Conservation (phyloP, 2,888 invertebrate genomes). For the Troides aeacus region DNA sequence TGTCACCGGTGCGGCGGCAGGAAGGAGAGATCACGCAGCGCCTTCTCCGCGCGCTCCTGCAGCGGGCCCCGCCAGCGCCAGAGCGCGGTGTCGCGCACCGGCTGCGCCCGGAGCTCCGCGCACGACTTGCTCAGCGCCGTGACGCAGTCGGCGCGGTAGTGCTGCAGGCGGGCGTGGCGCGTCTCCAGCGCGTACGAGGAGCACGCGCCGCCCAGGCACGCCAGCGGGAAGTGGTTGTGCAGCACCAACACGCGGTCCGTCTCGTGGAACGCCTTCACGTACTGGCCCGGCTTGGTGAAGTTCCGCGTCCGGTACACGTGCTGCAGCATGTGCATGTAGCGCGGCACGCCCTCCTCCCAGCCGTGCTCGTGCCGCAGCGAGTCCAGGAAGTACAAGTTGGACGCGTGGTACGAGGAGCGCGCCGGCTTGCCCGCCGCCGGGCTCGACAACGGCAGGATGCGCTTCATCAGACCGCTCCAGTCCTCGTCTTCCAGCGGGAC, state of each 20-base stretch:
- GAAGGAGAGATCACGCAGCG: constrained; percentile 87
- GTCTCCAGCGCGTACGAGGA: constrained; percentile 92
- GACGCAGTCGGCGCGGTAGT: constrained; percentile 96
- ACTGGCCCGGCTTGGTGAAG: constrained; percentile 95
- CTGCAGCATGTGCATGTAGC: constrained; percentile 95
- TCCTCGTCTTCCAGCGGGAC: constrained; percentile 88
- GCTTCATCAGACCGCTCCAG: constrained; percentile 90
- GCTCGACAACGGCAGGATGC: constrained; percentile 83
- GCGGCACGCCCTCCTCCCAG: constrained; percentile 88
- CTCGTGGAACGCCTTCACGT: constrained; percentile 96
- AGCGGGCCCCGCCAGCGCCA: constrained; percentile 92
- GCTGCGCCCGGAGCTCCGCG: constrained; percentile 89
- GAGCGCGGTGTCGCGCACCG: constrained; percentile 90
- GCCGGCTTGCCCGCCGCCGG: constrained; percentile 71
- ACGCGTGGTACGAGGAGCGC: constrained; percentile 91
- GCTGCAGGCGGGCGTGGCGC: constrained; percentile 92
- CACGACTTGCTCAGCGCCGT: constrained; percentile 91
- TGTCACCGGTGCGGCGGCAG: constrained; percentile 68
- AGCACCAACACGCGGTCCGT: constrained; percentile 92
- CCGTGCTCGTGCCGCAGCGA: constrained; percentile 90
- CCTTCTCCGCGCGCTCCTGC: constrained; percentile 84
- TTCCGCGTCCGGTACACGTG: constrained; percentile 94
- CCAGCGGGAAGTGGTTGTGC: constrained; percentile 95
- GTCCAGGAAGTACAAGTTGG: constrained; percentile 96
- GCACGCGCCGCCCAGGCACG: constrained; percentile 91